Evolutionary conservation across 1,140 invertebrate genomes (phyloP).

Genomic region (Drosophila guanche): DNA sequence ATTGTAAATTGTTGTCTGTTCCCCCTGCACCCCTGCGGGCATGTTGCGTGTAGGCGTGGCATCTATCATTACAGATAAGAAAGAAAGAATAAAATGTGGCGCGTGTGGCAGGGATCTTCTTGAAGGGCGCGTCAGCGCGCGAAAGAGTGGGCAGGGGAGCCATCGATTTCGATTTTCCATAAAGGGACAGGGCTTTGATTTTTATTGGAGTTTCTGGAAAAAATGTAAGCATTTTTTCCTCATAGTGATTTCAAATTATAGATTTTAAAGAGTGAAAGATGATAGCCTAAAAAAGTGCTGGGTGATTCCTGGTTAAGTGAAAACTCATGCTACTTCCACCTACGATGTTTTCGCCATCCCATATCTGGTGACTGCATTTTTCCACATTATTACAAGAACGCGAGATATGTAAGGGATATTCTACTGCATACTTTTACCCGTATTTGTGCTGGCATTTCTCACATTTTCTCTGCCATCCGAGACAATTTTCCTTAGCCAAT

Average conservation of each 20-base stretch:
- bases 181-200: constrained; percentile 6
- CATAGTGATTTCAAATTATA: too few relatives aligned
- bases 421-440: constrained; percentile 10
- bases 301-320: too few relatives aligned
- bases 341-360: too few relatives aligned
- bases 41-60: constrained; percentile 62
- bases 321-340: too few relatives aligned
- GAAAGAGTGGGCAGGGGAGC: too few relatives aligned
- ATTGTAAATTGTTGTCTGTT: constrained; percentile 75
- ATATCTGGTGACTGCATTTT: too few relatives aligned
- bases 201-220: too few relatives aligned
- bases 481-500: constrained; percentile 50
- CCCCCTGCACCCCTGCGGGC: constrained; percentile 21
- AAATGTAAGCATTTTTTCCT: too few relatives aligned
- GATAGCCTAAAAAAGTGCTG: too few relatives aligned
- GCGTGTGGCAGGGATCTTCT: constrained; percentile 41
- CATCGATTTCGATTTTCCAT: constrained; percentile 50
- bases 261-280: too few relatives aligned
- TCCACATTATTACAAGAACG: too few relatives aligned
- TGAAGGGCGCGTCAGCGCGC: too few relatives aligned
- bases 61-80: constrained; percentile 76
- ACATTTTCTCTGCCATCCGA: constrained; percentile 19
- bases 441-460: not conserved
- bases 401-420: constrained; percentile 3
- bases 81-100: constrained; percentile 50